Conservation (phyloP, 2,113 vertebrate species). For the Lagopus muta region DNA sequence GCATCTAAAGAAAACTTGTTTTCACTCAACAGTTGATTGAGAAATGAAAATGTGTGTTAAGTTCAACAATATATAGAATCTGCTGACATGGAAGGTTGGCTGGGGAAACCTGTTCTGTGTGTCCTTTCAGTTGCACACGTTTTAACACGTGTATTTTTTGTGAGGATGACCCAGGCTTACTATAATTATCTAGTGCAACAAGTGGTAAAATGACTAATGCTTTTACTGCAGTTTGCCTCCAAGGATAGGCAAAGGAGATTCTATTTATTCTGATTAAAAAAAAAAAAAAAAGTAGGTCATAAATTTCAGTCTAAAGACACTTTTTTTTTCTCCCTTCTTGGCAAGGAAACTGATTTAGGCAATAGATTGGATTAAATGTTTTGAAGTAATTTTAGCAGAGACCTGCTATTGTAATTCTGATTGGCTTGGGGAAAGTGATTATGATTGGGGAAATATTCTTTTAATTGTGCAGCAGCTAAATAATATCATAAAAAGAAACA, state of each 20-base stretch:
- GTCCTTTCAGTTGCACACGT: background rate
- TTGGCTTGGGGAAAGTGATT: background rate
- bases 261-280: slow-evolving; percentile 29
- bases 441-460: background rate
- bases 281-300: background rate
- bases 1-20: background rate
- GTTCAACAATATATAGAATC: background rate
- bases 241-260: slow-evolving; percentile 49
- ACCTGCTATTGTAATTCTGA: background rate
- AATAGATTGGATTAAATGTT: background rate
- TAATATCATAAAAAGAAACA: background rate
- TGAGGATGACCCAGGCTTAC: slow-evolving; percentile 3
- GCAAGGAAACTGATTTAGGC: background rate
- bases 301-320: background rate
- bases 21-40: background rate
- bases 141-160: background rate
- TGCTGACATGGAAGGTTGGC: background rate
- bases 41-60: background rate
- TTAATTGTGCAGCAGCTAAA: background rate
- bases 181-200: slow-evolving; percentile 34
- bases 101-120: background rate
- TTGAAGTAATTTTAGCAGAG: slow-evolving; percentile 17
- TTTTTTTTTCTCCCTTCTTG: accelerated
- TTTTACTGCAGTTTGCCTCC: slow-evolving; percentile 12
- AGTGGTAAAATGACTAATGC: slow-evolving; percentile 25